Evolutionary conservation across 2,113 vertebrate species (phyloP).

Genomic region (Penelope pileata): DNA sequence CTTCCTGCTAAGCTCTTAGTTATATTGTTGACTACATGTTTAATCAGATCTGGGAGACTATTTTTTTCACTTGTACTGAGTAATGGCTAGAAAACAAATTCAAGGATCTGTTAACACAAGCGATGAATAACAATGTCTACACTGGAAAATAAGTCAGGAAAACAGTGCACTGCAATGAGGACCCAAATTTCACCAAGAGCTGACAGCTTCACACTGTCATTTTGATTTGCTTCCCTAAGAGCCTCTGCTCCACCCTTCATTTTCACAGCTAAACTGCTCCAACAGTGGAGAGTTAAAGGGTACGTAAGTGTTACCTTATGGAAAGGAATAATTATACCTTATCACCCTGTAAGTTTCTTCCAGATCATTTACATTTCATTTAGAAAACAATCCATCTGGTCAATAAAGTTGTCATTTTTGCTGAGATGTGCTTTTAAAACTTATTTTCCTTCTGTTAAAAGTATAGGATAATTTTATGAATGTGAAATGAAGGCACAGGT

Average conservation of each 20-base stretch:
- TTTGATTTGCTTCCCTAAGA: background rate
- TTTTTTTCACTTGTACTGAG: background rate
- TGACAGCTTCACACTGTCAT: background rate
- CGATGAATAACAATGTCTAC: background rate
- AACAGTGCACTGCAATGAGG: background rate
- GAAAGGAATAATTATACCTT: background rate
- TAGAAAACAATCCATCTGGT: background rate
- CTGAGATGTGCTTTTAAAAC: background rate
- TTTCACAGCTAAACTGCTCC: background rate
- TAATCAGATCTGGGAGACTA: background rate
- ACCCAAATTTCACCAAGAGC: background rate
- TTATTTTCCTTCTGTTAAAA: background rate
- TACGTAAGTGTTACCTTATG: background rate
- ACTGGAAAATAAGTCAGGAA: background rate
- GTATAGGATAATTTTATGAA: background rate
- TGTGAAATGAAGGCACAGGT: background rate
- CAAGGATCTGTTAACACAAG: background rate
- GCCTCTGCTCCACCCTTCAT: background rate
- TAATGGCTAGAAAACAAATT: background rate
- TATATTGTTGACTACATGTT: background rate
- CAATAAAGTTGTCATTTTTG: background rate
- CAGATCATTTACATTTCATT: background rate
- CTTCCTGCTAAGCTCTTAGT: background rate
- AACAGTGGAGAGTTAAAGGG: background rate
- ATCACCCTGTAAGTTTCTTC: background rate